phyloP scores from a whole-genome alignment of 2,797 vertebrate species.

The Caiman crocodilus region DNA sequence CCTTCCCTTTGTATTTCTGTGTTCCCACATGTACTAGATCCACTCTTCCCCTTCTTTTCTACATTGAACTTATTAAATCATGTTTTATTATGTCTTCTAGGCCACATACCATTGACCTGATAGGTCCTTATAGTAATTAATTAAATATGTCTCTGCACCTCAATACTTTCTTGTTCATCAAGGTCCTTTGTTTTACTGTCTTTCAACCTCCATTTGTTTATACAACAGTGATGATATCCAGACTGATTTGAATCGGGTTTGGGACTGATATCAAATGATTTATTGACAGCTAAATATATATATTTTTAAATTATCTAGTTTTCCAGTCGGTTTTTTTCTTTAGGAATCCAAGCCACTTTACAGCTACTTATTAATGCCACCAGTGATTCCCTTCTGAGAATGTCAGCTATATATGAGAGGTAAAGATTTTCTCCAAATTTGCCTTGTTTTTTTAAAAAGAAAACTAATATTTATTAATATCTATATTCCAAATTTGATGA shows the following conservation, averaged over 20 bases:
- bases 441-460: neutral
- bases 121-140: neutral
- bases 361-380: neutral
- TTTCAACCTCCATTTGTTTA: neutral
- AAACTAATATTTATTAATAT: neutral
- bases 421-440: neutral
- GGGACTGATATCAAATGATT: neutral
- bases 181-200: neutral
- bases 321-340: neutral
- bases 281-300: neutral
- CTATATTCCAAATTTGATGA: neutral
- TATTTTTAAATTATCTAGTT: neutral
- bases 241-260: constrained; percentile 32
- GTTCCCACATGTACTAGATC: neutral
- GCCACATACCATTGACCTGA: neutral
- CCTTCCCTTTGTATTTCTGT: neutral
- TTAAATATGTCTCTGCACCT: neutral
- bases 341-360: neutral
- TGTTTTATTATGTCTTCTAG: constrained; percentile 20
- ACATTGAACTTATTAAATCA: constrained; percentile 10
- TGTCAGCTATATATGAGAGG: neutral
- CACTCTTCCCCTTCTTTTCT: neutral
- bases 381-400: neutral
- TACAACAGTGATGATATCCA: neutral
- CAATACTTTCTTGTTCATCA: neutral